Conservation (phyloP, 2,888 invertebrate genomes). For the Noctua fimbriata region DNA sequence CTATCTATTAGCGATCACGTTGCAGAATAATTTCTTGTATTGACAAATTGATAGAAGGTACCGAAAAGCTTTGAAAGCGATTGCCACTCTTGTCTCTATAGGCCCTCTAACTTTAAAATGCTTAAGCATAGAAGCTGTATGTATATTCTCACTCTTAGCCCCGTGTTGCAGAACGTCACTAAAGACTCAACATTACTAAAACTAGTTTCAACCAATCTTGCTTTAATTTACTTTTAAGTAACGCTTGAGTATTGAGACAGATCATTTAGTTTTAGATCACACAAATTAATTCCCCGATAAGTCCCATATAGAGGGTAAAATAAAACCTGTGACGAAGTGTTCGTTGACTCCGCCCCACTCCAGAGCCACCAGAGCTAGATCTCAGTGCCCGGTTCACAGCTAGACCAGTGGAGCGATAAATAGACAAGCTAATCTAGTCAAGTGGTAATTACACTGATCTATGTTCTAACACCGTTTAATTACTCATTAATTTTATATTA, state of each 20-base stretch:
- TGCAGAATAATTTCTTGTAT: background rate
- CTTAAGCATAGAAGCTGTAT: background rate
- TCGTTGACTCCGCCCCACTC: conserved; percentile 23
- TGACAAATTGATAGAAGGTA: background rate
- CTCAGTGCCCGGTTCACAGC: conserved; percentile 1
- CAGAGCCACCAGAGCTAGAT: conserved; percentile 12
- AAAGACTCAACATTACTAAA: background rate
- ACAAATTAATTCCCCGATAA: background rate
- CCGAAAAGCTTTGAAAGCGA: background rate
- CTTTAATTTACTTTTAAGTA: background rate
- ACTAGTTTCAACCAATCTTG: background rate
- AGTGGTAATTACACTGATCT: conserved; percentile 23
- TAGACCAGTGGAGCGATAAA: conserved; percentile 32
- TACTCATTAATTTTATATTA: no score
- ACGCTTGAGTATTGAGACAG: background rate
- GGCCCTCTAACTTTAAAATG: background rate
- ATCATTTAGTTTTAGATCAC: background rate
- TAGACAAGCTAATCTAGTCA: conserved; percentile 29
- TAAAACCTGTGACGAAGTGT: conserved; percentile 19
- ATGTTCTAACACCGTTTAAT: background rate
- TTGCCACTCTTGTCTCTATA: no score
- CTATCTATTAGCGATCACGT: no score
- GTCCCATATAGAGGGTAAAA: background rate
- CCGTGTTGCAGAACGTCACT: background rate
- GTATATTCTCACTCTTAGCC: background rate